These are phyloP conservation scores for Datnioides undecimradiatus DNA, from an alignment of 2,113 vertebrate species.

Conservation along the genomic window DNA sequence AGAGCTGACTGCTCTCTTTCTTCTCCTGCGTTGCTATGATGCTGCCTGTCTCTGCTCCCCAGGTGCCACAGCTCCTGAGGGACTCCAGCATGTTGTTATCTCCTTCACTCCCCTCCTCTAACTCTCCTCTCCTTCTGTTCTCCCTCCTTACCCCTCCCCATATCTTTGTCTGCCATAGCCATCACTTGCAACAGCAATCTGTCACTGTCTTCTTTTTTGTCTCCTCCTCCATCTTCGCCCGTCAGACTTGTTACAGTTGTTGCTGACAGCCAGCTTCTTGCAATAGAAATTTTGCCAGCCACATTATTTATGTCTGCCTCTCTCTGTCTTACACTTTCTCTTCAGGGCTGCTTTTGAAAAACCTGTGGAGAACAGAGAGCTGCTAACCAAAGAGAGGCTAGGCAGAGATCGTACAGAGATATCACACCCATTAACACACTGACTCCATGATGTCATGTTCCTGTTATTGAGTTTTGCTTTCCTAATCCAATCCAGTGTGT, in stretches of 20 bases:
- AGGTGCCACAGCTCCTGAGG: conserved; percentile 46
- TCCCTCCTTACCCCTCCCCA: conserved; percentile 5
- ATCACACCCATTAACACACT: conserved; percentile 23
- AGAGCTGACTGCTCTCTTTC: conserved; percentile 47
- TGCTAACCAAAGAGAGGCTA: conserved; percentile 8
- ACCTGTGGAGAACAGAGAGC: background rate
- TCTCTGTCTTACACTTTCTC: background rate
- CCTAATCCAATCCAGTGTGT: background rate
- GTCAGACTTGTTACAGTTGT: conserved; percentile 19
- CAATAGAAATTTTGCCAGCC: background rate
- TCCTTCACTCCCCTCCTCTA: conserved; percentile 23
- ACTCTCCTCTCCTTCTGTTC: conserved; percentile 34
- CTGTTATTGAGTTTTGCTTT: conserved; percentile 22
- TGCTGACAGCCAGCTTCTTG: conserved; percentile 38
- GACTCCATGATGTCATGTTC: conserved; percentile 24
- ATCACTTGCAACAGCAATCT: conserved; percentile 26
- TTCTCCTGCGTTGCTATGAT: conserved; percentile 39
- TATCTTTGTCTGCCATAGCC: conserved; percentile 16
- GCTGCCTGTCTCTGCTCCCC: conserved; percentile 42
- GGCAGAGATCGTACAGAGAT: background rate
- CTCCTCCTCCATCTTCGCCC: background rate
- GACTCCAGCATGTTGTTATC: conserved; percentile 52
- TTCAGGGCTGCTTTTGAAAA: conserved; percentile 6
- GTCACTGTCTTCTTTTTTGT: conserved; percentile 7
- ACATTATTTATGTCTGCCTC: conserved; percentile 6